Base-by-base conservation (phyloP, 1,140 invertebrate genomes). In the Trachelipus rathkii region DNA sequence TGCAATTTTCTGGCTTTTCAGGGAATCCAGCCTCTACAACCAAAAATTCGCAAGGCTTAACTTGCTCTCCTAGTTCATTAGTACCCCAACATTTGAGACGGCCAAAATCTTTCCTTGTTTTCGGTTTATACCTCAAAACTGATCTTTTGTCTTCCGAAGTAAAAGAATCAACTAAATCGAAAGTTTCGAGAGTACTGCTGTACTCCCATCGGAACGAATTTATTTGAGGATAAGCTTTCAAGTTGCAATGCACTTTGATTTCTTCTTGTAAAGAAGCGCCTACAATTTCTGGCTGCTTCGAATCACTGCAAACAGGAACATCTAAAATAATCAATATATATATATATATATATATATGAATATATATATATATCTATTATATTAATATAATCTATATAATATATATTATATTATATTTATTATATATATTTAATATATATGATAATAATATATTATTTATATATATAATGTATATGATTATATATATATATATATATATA, bases 1-100 rank as follows among this genome's bases (percentile, higher is more conserved):
- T 60, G 50, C 94, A 96, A 85, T 95, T 95, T 79, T 92, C 89
- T 50, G 95, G 86, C 44, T 92, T 89, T 83, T 95, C 94, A 11
- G 94, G 94, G 43, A 92, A 90, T 81, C 93, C 93, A 90, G 87
- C 79, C 11, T 84, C 81, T 10, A 84, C 81, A 15, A 85, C 79
- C 15, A 79, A 74, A 77, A 84, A 85, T 19, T 81, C 74, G 68
- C 85, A 85, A 7, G 85, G 84, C 15, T 82, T 75, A 50, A 75
- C 77, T 66, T 84, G 84, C 45, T 75, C 74, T 13, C 85, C 85
- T 10, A 85, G 76, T 10, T 77, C 77, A 77, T 85, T 85, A 2
- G 46, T 74, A 0, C 82, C 85, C 80, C 81, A 84, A 77, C 85
- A 85, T 21, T 82, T 75, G 2, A 85, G 50, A 3, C 76, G 77